Evolutionary conservation across 1,140 invertebrate genomes (phyloP), one percentile per base, ranked within the genome.

Genomic region (Archegozetes longisetosus): DNA sequence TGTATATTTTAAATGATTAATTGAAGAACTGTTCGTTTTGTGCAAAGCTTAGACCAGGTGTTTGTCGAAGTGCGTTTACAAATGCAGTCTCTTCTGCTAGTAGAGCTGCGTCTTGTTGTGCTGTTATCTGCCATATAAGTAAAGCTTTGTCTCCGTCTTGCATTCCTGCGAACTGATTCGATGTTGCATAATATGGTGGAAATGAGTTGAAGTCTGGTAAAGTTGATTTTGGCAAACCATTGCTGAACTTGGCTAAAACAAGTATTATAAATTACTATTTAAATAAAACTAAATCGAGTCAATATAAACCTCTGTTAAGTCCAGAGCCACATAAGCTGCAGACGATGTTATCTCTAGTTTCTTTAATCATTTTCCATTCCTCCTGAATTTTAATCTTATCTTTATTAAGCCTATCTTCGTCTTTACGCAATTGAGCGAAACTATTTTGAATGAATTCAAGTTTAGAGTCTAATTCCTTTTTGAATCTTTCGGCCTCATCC

Each of bases 51-150:
- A 40, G 32, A 9, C 32, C 32, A 6, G 32, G 17, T 9, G 32
- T 40, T 40, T 6, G 6, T 20, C 25, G 29, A 57, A 51, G 9
- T 4, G 26, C 25, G 20, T 53, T 54, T 4, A 61, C 46, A 66
- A 62, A 65, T 59, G 47, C 25, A 20, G 53, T 63, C 32, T 63
- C 62, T 46, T 63, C 53, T 1, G 25, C 58, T 14, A 63, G 32
- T 48, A 25, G n/a, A 32, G 53, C 59, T 22, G 49, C 46, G 27
- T 63, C 62, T 49, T 63, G 32, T 58, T 63, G 52, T 2, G 47
- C 58, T 1, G 48, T 28, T 3, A 60, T 55, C 46, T 63, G 58
- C 62, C 58, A 63, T 6, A 63, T 28, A 1, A 63, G 53, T 14
- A 63, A 23, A n/a, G 20, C 20, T 28, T 47, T 23, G 40, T 62